Conservation (phyloP, 1,140 invertebrate genomes). For the Rhopalosiphum maidis region DNA sequence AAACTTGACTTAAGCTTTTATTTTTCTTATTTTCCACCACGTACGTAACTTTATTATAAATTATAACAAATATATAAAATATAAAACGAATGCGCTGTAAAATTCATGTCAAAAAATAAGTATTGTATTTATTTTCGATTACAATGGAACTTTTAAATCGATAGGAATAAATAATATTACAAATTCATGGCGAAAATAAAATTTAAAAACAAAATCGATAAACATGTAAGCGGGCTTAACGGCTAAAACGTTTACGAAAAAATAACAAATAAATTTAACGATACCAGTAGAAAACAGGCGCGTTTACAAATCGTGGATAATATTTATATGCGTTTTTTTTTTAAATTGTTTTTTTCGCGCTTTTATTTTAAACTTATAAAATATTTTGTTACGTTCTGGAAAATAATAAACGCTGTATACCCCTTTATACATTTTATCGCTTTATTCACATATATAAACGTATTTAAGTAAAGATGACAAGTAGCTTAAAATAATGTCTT, state of each 20-base stretch:
- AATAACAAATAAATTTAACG: slow-evolving; percentile 11
- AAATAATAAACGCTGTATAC: background rate
- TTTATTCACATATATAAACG: background rate
- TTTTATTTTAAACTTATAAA: background rate
- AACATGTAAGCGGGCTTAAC: background rate
- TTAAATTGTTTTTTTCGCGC: background rate
- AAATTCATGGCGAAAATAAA: background rate
- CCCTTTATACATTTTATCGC: background rate
- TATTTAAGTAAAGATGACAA: background rate
- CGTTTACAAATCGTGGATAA: background rate
- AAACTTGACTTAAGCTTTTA: background rate
- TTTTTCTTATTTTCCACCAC: background rate
- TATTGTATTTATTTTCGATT: background rate
- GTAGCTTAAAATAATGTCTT: background rate
- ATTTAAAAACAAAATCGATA: slow-evolving; percentile 1
- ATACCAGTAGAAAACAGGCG: background rate
- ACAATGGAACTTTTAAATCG: background rate
- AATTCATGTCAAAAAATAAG: background rate
- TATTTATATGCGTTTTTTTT: background rate
- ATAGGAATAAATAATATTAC: background rate
- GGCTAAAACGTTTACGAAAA: background rate
- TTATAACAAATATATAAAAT: background rate
- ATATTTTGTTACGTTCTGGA: background rate
- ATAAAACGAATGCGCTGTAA: background rate
- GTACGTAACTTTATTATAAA: background rate